A percentile compares a stretch with the other conserved stretches of the same genome.
These are phyloP conservation scores for Merops nubicus DNA, from an alignment of 2,113 vertebrate genomes.

Conservation along the genomic window DNA sequence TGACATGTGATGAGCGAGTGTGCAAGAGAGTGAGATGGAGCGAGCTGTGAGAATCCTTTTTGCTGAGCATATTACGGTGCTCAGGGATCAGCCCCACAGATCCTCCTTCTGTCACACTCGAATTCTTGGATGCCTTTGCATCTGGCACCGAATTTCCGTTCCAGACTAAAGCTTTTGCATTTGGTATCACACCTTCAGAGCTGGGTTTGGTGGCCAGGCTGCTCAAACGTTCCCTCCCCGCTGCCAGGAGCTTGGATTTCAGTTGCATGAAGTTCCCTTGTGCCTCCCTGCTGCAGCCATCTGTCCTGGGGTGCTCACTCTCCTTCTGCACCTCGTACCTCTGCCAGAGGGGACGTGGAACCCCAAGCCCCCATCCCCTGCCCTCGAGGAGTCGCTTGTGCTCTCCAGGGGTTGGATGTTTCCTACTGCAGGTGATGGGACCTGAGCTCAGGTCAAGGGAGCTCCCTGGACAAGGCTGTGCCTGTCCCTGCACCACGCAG, in stretches of 20 bases:
- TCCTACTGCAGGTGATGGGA: rapidly evolving
- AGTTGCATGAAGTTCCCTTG: neutral
- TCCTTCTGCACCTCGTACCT: neutral
- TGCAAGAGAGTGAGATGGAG: neutral
- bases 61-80: neutral
- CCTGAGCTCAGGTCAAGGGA: neutral
- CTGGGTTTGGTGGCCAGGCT: constrained; percentile 58
- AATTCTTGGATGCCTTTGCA: constrained; percentile 41
- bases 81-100: constrained; percentile 2
- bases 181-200: constrained; percentile 50
- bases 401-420: neutral
- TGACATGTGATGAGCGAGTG: neutral
- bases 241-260: neutral
- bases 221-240: neutral
- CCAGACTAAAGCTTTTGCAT: constrained; percentile 39
- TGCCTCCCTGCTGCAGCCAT: neutral
- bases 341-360: neutral
- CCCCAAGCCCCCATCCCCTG: neutral
- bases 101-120: constrained; percentile 38
- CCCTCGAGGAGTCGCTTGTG: rapidly evolving
- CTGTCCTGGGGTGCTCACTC: neutral
- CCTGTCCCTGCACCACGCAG: neutral
- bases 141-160: constrained; percentile 42
- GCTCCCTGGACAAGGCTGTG: rapidly evolving
- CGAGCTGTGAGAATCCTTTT: neutral